Evolutionary conservation across 2,797 vertebrate genomes (phyloP), one percentile per base, ranked within the genome.

Genomic region (Anabas testudineus): DNA sequence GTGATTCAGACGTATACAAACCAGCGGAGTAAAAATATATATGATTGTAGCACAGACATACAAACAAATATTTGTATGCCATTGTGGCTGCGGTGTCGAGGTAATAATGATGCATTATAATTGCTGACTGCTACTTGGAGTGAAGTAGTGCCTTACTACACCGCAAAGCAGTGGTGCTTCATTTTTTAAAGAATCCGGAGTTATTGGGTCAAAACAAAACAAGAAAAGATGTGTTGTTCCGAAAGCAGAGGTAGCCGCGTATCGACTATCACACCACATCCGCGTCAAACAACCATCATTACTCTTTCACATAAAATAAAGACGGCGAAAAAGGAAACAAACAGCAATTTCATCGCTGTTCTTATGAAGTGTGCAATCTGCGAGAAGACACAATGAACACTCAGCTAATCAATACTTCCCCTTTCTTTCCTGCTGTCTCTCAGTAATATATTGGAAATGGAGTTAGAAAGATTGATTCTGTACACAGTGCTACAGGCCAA

Each of bases 391-490:
- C 89, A 92, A 91, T 90, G 89, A 90, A 91, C 84, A 83, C 88
- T 85, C 84, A 88, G 83, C 83, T 89, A 93, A 94, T 95, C 94
- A 93, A 94, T 94, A 94, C 81, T 79, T 87, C 78, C 76, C 83
- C 67, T 87, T 84, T 89, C 84, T 89, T n/a, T 88, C 84, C 79
- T 83, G 81, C 87, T 87, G 88, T 91, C 85, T 88, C 87, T 73
- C 70, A 74, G 84, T 95, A 94, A 94, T 94, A 94, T 93, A 94
- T 94, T 93, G 92, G 91, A 94, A 93, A 94, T 91, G 84, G 92
- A 93, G 92, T 94, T 93, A 93, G 91, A 92, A 90, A 92, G 90
- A 94, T 94, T 93, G 93, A 94, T 94, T 94, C 83, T 90, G 88
- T 90, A 90, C 78, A 84, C 86, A 80, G 81, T 30, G 92, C 91